phyloP scores from a whole-genome alignment of 2,797 vertebrate genomes.

The Chloroceryle inda region DNA sequence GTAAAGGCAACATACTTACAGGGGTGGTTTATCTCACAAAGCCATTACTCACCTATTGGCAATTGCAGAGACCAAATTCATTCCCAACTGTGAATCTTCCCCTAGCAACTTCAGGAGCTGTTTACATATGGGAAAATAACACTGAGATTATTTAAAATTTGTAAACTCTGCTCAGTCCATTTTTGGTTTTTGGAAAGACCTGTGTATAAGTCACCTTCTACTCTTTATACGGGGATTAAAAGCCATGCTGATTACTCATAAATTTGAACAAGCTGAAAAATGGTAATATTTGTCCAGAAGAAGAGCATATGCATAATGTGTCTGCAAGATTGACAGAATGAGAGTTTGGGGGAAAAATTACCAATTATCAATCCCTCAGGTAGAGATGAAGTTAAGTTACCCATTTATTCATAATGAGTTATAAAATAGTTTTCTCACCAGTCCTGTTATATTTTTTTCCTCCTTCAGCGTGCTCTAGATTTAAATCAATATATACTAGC shows the following conservation, averaged over 20 bases:
- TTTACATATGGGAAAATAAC: not conserved
- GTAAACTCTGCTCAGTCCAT: not conserved
- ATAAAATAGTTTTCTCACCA: not conserved
- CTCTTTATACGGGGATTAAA: not conserved
- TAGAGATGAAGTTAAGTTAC: not conserved
- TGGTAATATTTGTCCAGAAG: not conserved
- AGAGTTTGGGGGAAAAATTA: not conserved
- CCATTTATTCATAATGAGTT: not conserved
- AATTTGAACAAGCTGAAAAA: not conserved
- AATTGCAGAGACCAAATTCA: not conserved
- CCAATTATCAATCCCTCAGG: not conserved
- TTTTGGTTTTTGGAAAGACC: not conserved
- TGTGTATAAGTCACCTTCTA: not conserved
- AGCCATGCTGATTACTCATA: not conserved
- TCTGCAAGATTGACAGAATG: not conserved
- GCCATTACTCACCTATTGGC: not conserved
- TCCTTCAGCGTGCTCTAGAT: not conserved
- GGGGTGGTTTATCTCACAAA: not conserved
- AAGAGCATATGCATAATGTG: not conserved
- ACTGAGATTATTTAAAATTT: not conserved
- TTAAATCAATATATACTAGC: conserved; percentile 25
- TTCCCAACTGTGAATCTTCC: not conserved
- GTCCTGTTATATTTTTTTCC: not conserved
- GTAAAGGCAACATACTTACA: not conserved
- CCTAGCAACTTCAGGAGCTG: not conserved